Evolutionary conservation across 1,140 invertebrate species (phyloP).

Genomic region (Bombus pyrosoma): DNA sequence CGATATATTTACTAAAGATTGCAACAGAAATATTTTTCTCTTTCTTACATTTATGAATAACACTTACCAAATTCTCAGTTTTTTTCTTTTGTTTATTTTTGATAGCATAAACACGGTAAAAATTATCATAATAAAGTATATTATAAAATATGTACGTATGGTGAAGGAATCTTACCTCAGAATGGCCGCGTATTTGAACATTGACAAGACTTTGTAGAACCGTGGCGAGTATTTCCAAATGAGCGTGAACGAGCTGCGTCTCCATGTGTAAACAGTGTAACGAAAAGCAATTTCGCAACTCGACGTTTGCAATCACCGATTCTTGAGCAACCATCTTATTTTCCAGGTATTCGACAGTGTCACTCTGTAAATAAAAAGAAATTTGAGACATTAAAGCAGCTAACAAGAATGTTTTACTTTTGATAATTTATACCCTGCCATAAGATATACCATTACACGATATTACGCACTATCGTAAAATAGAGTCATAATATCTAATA

Average conservation of each 20-base stretch:
- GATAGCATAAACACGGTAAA: background rate
- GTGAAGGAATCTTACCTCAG: slow-evolving; percentile 83
- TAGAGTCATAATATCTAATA: background rate
- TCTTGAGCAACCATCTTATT: slow-evolving; percentile 88
- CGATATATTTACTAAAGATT: background rate
- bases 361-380: slow-evolving; percentile 79
- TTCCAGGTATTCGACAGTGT: slow-evolving; percentile 87
- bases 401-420: background rate
- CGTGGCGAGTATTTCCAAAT: slow-evolving; percentile 86
- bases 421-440: background rate
- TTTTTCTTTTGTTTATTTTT: background rate
- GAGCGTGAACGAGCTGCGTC: slow-evolving; percentile 87
- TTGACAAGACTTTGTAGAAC: slow-evolving; percentile 85
- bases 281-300: slow-evolving; percentile 87
- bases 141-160: background rate
- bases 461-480: too few species aligned
- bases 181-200: slow-evolving; percentile 85
- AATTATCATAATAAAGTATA: background rate
- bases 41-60: background rate
- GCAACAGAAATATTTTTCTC: background rate
- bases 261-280: slow-evolving; percentile 89
- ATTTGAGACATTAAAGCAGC: background rate
- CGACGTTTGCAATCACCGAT: slow-evolving; percentile 87
- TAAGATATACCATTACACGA: background rate
- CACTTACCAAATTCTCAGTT: slow-evolving; percentile 12